Conservation (phyloP, 1,140 invertebrate species). For the Cotesia chilonis region DNA sequence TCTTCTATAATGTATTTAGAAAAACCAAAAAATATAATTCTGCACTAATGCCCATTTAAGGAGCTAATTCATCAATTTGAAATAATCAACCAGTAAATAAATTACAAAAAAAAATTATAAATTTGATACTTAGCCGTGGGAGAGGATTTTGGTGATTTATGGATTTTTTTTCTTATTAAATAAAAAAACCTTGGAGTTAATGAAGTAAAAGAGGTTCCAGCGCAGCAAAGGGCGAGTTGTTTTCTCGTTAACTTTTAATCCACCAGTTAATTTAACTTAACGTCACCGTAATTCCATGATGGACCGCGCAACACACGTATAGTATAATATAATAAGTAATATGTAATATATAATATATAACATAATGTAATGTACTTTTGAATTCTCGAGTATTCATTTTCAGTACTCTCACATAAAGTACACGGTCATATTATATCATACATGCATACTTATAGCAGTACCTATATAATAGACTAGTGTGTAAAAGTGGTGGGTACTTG, state of each 20-base stretch:
- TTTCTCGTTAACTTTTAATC: conserved; percentile 48
- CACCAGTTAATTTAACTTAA: conserved; percentile 49
- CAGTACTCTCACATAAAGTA: neutral
- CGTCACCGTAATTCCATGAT: conserved; percentile 45
- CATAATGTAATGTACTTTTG: conserved; percentile 14
- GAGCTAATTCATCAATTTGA: too few relatives aligned
- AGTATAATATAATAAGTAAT: too few relatives aligned
- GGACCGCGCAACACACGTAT: conserved; percentile 28
- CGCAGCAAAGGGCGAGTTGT: conserved; percentile 45
- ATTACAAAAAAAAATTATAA: neutral
- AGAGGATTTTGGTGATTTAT: conserved; percentile 11
- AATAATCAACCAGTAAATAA: too few relatives aligned
- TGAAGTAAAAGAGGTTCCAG: conserved; percentile 4
- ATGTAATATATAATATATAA: too few relatives aligned
- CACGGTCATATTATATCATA: neutral
- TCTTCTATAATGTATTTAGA: neutral
- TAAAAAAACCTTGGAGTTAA: neutral
- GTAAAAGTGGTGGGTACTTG: too few relatives aligned
- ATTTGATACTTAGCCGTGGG: neutral
- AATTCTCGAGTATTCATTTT: neutral
- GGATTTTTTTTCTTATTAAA: neutral
- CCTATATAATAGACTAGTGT: neutral
- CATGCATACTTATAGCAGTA: neutral
- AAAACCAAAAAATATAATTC: too few relatives aligned
- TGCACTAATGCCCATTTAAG: too few relatives aligned